Percentiles rank a stretch among this genome's conserved stretches.
phyloP scores from a whole-genome alignment of 2,113 vertebrate genomes.

The Notarius lentiginosus region DNA sequence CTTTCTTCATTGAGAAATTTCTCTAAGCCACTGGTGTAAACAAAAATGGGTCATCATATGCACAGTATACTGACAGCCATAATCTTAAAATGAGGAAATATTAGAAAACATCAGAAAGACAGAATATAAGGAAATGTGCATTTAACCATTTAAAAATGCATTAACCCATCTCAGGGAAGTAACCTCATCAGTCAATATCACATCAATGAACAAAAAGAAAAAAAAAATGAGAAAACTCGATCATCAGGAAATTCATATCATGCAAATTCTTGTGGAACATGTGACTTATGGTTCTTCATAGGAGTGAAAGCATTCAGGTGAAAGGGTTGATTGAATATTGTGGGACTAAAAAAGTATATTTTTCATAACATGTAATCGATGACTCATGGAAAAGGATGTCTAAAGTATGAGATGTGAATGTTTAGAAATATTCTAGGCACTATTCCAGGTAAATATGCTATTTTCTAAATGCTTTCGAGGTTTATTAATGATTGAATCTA shows the following conservation, averaged over 20 bases:
- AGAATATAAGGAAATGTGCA: no score
- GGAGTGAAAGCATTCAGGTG: not conserved
- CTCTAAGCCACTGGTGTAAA: not conserved
- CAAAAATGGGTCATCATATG: slow-evolving; percentile 1
- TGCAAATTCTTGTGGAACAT: not conserved
- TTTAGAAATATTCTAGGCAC: no score
- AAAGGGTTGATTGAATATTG: not conserved
- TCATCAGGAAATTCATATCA: not conserved
- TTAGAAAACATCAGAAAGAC: not conserved
- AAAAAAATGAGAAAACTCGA: not conserved
- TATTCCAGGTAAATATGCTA: not conserved
- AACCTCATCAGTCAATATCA: not conserved
- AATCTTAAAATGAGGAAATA: not conserved
- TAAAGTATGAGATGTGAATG: no score
- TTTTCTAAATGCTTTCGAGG: not conserved
- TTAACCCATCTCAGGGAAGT: not conserved
- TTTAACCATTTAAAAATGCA: not conserved
- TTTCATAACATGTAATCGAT: not conserved
- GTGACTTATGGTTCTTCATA: not conserved
- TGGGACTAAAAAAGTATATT: not conserved
- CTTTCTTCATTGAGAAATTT: not conserved
- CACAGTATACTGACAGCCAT: not conserved
- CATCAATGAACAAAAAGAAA: no score
- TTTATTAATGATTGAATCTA: not conserved
- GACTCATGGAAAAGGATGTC: no score